A percentile compares a stretch with the other conserved stretches of the same genome.
Conservation (phyloP, 2,797 vertebrate genomes). For the Lates japonicus region DNA sequence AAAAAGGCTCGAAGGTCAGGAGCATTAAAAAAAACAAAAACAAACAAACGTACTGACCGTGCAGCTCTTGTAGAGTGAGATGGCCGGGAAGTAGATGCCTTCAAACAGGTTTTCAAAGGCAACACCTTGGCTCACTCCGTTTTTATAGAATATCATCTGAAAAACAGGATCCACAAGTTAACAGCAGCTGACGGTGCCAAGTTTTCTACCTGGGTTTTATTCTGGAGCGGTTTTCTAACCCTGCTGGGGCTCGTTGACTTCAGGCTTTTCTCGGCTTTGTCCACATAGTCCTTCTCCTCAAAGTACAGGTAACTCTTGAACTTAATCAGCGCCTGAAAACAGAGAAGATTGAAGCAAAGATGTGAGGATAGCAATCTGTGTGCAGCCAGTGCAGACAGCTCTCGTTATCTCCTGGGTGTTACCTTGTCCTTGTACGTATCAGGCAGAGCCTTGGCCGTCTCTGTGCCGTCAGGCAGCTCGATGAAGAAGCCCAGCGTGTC, state of each 20-base stretch:
- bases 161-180: constrained; percentile 42
- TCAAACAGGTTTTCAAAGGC: constrained; percentile 96
- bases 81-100: constrained; percentile 97
- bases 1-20: accelerated
- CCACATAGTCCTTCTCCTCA: constrained; percentile 98
- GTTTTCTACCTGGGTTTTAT: not conserved
- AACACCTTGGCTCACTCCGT: constrained; percentile 93
- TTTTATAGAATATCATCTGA: constrained; percentile 98
- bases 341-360: not conserved
- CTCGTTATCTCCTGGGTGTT: not conserved
- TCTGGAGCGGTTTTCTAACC: constrained; percentile 79
- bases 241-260: constrained; percentile 90
- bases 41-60: constrained; percentile 85
- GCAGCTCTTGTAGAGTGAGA: constrained; percentile 98
- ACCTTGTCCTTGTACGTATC: constrained; percentile 99
- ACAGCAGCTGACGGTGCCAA: not conserved
- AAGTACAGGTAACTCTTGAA: constrained; percentile 99
- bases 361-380: not conserved
- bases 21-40: too few species aligned
- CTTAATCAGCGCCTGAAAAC: constrained; percentile 94
- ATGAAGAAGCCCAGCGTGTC: constrained; percentile 96
- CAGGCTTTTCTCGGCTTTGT: constrained; percentile 97
- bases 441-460: constrained; percentile 93
- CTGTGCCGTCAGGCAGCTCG: constrained; percentile 91
- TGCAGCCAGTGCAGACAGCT: too few species aligned